These are phyloP conservation scores for Drosophila birchii DNA, from an alignment of 2,888 invertebrate species.

Conservation along the genomic window DNA sequence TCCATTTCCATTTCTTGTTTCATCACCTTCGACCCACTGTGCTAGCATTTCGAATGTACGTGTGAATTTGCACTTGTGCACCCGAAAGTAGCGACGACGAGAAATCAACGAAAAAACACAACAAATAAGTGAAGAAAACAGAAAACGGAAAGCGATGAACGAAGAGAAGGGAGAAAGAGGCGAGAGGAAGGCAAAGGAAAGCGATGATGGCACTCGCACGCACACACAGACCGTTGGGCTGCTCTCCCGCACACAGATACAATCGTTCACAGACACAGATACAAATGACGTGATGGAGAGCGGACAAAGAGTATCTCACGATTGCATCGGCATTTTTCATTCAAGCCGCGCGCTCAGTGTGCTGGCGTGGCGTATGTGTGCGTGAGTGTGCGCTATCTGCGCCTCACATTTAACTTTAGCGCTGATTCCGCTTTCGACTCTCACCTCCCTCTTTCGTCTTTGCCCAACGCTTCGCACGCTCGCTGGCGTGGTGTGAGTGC, in stretches of 20 bases:
- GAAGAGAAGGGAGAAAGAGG: not conserved
- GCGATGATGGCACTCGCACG: conserved; percentile 69
- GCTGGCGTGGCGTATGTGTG: conserved; percentile 13
- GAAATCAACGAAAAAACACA: conserved; percentile 50
- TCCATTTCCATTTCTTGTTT: conserved; percentile 1
- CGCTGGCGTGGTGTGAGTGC: conserved; percentile 19
- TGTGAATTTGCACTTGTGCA: conserved; percentile 81
- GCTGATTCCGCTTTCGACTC: conserved; percentile 70
- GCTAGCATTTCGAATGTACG: conserved; percentile 76
- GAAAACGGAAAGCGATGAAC: conserved; percentile 70
- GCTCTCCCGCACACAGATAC: conserved; percentile 20
- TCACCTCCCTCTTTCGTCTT: conserved; percentile 5
- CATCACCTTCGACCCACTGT: conserved; percentile 62
- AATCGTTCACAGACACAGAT: conserved; percentile 41
- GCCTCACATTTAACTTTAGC: conserved; percentile 73
- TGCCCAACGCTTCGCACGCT: not conserved
- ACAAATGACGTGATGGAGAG: conserved; percentile 36
- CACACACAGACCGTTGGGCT: conserved; percentile 12
- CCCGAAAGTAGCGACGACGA: conserved; percentile 53
- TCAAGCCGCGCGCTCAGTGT: conserved; percentile 64
- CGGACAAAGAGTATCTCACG: conserved; percentile 49
- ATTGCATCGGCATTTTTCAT: conserved; percentile 83
- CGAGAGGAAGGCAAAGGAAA: conserved; percentile 54
- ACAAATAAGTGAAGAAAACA: conserved; percentile 57
- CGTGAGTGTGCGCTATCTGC: conserved; percentile 47